phyloP scores from a whole-genome alignment of 2,113 vertebrate species.

The Scortum barcoo region DNA sequence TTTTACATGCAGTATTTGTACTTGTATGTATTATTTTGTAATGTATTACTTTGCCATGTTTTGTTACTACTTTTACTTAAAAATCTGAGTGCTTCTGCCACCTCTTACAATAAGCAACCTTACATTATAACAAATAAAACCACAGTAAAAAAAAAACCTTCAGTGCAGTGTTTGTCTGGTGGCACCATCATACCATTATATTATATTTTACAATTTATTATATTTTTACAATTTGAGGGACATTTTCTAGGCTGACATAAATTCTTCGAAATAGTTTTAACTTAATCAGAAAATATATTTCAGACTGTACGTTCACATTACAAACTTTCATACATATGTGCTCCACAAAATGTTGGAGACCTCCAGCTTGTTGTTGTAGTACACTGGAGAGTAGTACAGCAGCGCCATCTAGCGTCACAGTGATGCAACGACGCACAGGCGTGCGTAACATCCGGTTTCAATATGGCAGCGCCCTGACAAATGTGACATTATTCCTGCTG shows the following conservation, averaged over 20 bases:
- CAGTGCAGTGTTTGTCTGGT: neutral
- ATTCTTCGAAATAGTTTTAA: neutral
- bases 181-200: too few relatives aligned
- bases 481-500: conserved; percentile 73
- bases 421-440: fast-evolving
- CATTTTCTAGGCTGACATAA: neutral
- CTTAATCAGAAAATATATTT: neutral
- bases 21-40: too few relatives aligned
- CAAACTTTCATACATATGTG: neutral
- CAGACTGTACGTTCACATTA: neutral
- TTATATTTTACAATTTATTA: neutral
- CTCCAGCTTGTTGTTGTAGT: neutral
- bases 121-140: neutral
- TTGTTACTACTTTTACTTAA: neutral
- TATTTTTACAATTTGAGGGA: neutral
- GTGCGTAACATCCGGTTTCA: conserved; percentile 61
- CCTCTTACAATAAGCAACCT: neutral
- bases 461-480: conserved; percentile 80
- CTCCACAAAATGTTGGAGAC: neutral
- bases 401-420: conserved; percentile 51
- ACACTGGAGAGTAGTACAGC: conserved; percentile 9
- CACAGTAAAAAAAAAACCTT: neutral
- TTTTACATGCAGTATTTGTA: neutral
- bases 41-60: neutral
- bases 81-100: neutral